Conservation (phyloP, 37 sponge, comb jelly and placozoan genomes). For the Beroe forskalii region DNA sequence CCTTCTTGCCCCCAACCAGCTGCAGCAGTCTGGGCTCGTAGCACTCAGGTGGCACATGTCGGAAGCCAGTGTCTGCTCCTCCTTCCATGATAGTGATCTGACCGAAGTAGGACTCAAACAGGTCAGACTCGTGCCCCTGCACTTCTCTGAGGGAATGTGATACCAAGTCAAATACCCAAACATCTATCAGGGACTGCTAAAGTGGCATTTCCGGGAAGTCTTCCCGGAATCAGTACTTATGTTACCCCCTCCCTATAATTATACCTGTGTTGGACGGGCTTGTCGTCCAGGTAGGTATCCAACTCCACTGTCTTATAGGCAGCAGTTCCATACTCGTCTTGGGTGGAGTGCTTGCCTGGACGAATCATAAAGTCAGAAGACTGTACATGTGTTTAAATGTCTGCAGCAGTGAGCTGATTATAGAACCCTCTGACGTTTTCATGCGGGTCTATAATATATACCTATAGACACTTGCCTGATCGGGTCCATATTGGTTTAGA, state of each 20-base stretch:
- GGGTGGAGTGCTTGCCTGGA: slow-evolving; percentile 66
- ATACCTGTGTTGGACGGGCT: slow-evolving; percentile 89
- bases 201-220: too few species aligned
- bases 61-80: slow-evolving; percentile 91
- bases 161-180: too few species aligned
- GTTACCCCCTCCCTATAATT: too few species aligned
- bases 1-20: slow-evolving; percentile 75
- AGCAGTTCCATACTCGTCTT: slow-evolving; percentile 99
- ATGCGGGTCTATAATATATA: too few species aligned
- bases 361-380: too few species aligned
- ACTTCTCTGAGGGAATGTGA: slow-evolving; percentile 95
- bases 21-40: slow-evolving; percentile 89
- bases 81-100: slow-evolving; percentile 66
- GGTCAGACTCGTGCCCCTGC: slow-evolving; percentile 76
- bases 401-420: too few species aligned
- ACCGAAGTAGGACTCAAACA: slow-evolving; percentile 89
- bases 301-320: slow-evolving; percentile 99
- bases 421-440: too few species aligned
- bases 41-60: slow-evolving; percentile 88
- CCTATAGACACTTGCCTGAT: too few species aligned
- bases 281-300: slow-evolving; percentile 94
- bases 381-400: too few species aligned
- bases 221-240: too few species aligned
- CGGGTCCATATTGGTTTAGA: too few species aligned
- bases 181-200: too few species aligned